Evolutionary conservation across 2,113 vertebrate species (phyloP), one percentile per base, ranked within the genome.

Genomic region (Dunckerocampus dactyliophorus): DNA sequence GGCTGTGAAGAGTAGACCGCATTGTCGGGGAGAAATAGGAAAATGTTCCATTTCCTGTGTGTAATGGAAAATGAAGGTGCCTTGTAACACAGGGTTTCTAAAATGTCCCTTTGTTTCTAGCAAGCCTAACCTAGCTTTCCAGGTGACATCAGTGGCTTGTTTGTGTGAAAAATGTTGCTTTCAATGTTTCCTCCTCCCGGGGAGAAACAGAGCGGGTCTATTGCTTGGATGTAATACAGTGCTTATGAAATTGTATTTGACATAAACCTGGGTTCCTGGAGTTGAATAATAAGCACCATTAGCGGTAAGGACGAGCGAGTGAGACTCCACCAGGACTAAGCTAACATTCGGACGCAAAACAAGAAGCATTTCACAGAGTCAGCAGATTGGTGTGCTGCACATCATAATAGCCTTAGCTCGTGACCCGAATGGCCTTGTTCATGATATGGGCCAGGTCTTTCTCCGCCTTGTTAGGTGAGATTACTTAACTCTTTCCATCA

Each of bases 321-420:
- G 73, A 72, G 73, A 64, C 67, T 79, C 59, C 56, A 73, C 59
- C 69, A 43, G 53, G 74, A 67, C 77, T 85, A 76, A 86, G 87
- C 80, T 81, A 74, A 56, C 55, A 65, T 69, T 62, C 46, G 4
- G 68, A 71, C 59, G 65, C 67, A 39, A 69, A 49, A 11, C 71
- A 28, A 65, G 66, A 54, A 67, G 63, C 49, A 64, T 87, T 84
- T 83, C 45, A 76, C 76, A 42, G 54, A 81, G 85, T 91, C 90
- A 91, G 90, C 90, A 88, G 68, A 83, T 76, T 79, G 68, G 55
- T 65, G 78, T 76, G 76, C 69, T 69, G 77, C 73, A 83, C 82
- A 76, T 80, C 69, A 82, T 85, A 90, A 89, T 87, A 89, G 86
- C 82, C 83, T 88, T 86, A 87, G 76, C 85, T 84, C 59, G 45